Percentiles rank a stretch among this genome's conserved stretches.
These are phyloP conservation scores for Agrotis clavis DNA, from an alignment of 2,888 invertebrate genomes.

Conservation along the genomic window DNA sequence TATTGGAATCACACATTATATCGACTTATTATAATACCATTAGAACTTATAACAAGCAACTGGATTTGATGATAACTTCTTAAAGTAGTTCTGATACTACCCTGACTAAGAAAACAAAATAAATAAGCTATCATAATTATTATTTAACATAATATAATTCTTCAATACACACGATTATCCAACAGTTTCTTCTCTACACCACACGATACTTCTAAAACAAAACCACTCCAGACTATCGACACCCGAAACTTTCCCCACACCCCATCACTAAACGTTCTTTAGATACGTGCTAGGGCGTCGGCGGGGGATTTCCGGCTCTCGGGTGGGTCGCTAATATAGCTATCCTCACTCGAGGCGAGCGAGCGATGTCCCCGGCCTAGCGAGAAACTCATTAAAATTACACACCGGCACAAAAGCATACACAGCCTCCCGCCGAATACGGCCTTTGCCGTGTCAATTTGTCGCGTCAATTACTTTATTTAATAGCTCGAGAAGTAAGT, in stretches of 20 bases:
- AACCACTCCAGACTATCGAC: constrained; percentile 48
- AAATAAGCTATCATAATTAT: neutral
- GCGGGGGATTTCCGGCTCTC: constrained; percentile 81
- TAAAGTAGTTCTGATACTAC: neutral
- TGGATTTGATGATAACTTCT: neutral
- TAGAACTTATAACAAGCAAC: neutral
- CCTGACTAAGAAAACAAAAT: neutral
- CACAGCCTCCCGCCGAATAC: constrained; percentile 50
- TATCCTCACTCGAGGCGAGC: constrained; percentile 78
- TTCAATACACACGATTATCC: neutral
- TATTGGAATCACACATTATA: too few relatives aligned
- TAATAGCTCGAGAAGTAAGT: constrained; percentile 14
- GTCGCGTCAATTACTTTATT: constrained; percentile 63
- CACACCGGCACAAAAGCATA: constrained; percentile 81
- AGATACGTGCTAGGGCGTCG: constrained; percentile 74
- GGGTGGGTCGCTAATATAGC: constrained; percentile 82
- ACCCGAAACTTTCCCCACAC: constrained; percentile 10
- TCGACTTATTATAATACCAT: neutral
- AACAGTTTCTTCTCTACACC: neutral
- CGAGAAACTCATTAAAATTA: constrained; percentile 90
- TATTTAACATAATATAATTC: neutral
- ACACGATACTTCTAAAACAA: neutral
- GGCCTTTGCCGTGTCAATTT: constrained; percentile 64
- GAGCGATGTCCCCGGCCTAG: constrained; percentile 79
- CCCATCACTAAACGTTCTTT: constrained; percentile 76